A percentile compares a stretch with the other conserved stretches of the same genome.
These are phyloP conservation scores for Standfussiana lucernea DNA, from an alignment of 2,888 invertebrate genomes.

Conservation along the genomic window DNA sequence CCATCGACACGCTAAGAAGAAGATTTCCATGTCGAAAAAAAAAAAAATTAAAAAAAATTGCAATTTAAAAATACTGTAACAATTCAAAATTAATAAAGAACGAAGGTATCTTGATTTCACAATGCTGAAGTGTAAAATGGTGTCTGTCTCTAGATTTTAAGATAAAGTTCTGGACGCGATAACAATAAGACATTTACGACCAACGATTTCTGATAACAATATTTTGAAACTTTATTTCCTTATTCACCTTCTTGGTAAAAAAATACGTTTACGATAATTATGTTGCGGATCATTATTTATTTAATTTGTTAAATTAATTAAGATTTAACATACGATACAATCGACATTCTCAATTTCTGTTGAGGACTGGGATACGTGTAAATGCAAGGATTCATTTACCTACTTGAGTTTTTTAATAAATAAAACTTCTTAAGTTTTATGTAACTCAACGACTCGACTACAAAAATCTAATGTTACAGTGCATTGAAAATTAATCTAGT, in stretches of 20 bases:
- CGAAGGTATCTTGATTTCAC: conserved; percentile 39
- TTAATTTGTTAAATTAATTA: conserved; percentile 31
- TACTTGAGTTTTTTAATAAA: neutral
- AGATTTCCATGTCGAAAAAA: neutral
- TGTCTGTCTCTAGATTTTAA: conserved; percentile 48
- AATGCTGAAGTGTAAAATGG: conserved; percentile 43
- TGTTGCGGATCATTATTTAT: neutral
- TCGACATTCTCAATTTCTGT: neutral
- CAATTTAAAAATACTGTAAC: too few relatives aligned
- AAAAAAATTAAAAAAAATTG: too few relatives aligned
- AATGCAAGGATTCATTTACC: neutral
- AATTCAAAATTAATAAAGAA: conserved; percentile 21
- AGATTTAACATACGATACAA: conserved; percentile 5
- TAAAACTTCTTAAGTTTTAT: neutral
- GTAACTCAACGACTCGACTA: too few relatives aligned
- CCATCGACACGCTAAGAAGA: too few relatives aligned
- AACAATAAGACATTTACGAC: conserved; percentile 35
- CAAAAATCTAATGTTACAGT: too few relatives aligned
- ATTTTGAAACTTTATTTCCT: conserved; percentile 42
- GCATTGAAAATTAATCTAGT: too few relatives aligned
- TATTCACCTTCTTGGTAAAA: conserved; percentile 38
- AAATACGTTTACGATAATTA: conserved; percentile 16
- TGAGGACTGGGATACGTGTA: neutral
- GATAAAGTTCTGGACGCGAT: conserved; percentile 40
- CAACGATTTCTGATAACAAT: conserved; percentile 31